Evolutionary conservation across 2,113 vertebrate species (phyloP).

Genomic region (Equus przewalskii): DNA sequence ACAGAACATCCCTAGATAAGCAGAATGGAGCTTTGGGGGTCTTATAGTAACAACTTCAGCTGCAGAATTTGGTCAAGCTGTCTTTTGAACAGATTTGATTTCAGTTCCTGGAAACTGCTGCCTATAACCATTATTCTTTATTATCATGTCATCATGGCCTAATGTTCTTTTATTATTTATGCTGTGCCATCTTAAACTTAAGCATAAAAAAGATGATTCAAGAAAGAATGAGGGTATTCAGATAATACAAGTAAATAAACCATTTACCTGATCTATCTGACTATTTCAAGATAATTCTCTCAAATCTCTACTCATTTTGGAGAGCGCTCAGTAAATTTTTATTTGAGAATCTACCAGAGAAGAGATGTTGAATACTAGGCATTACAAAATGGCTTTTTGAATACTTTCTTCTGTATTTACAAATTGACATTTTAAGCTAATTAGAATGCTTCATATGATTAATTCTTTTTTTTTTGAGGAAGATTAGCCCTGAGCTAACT

Average conservation of each 20-base stretch:
- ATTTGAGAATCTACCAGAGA: not conserved
- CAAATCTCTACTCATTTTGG: not conserved
- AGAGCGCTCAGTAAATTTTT: not conserved
- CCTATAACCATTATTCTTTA: not conserved
- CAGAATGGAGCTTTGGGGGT: not conserved
- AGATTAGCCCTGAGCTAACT: too few species aligned
- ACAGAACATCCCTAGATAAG: not conserved
- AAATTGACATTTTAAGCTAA: not conserved
- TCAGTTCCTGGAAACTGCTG: not conserved
- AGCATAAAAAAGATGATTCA: not conserved
- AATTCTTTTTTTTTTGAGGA: not conserved
- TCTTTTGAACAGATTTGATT: slow-evolving; percentile 34
- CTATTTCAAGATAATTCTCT: not conserved
- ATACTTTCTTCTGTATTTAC: not conserved
- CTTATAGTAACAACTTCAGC: not conserved
- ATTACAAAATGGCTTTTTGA: not conserved
- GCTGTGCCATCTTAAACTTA: not conserved
- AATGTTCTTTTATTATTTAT: not conserved
- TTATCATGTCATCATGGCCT: not conserved
- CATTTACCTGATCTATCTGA: not conserved
- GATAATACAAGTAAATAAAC: not conserved
- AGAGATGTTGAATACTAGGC: not conserved
- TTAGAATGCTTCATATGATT: not conserved
- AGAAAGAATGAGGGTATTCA: not conserved
- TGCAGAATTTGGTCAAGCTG: not conserved